A percentile compares a stretch with the other conserved stretches of the same genome.
These are phyloP conservation scores for Drosophila anomalata DNA, from an alignment of 2,888 invertebrate species.

Conservation along the genomic window DNA sequence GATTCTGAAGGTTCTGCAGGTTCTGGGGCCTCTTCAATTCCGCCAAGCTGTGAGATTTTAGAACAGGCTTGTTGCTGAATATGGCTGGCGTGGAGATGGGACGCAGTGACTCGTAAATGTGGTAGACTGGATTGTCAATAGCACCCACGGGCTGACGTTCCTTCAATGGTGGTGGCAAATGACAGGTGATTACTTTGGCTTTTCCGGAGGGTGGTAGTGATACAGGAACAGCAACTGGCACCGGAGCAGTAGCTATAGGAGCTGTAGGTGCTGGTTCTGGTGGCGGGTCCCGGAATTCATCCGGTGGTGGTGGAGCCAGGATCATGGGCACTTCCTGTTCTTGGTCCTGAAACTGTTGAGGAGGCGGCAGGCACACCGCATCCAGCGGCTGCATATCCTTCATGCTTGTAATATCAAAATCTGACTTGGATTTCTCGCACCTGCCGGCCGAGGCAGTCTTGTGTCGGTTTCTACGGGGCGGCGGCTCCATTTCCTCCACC, in stretches of 20 bases:
- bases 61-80: slow-evolving; percentile 77
- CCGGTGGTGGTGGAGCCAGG: slow-evolving; percentile 86
- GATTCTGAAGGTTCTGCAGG: slow-evolving; percentile 26
- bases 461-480: slow-evolving; percentile 67
- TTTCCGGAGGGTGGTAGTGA: slow-evolving; percentile 25
- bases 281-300: slow-evolving; percentile 87
- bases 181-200: slow-evolving; percentile 28
- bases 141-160: slow-evolving; percentile 79
- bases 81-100: slow-evolving; percentile 77
- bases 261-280: slow-evolving; percentile 54
- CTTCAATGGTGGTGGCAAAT: slow-evolving; percentile 61
- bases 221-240: slow-evolving; percentile 22
- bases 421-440: slow-evolving; percentile 86
- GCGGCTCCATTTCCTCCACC: slow-evolving; percentile 77
- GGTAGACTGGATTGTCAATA: slow-evolving; percentile 91
- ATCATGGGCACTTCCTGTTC: slow-evolving; percentile 86
- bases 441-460: slow-evolving; percentile 48
- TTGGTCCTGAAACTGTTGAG: slow-evolving; percentile 93
- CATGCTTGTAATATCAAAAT: slow-evolving; percentile 86
- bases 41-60: slow-evolving; percentile 79
- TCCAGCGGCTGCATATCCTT: slow-evolving; percentile 88
- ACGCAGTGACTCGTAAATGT: slow-evolving; percentile 90
- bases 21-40: slow-evolving; percentile 73
- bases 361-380: slow-evolving; percentile 89
- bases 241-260: slow-evolving; percentile 3